A percentile compares a stretch with the other conserved stretches of the same genome.
Conservation (phyloP, 1,140 invertebrate species). For the Cotesia typhae region DNA sequence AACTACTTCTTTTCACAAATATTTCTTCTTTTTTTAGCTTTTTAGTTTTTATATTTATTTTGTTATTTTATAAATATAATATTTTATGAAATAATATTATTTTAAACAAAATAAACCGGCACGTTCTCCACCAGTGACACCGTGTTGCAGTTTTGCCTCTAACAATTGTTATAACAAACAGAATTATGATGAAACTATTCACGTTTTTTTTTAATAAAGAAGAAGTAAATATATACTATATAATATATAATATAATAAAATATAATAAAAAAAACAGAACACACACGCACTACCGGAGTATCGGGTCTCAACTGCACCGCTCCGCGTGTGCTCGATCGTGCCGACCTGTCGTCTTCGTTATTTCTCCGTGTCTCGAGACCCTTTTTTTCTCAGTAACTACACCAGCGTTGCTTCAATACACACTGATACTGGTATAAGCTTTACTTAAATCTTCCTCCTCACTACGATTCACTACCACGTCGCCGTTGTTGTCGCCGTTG, state of each 20-base stretch:
- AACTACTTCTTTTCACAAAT: not conserved
- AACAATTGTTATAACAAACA: slow-evolving; percentile 10
- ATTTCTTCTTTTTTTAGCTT: not conserved
- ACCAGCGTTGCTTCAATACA: no score
- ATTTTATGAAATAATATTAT: no score
- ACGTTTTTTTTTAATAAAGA: not conserved
- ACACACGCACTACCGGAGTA: slow-evolving; percentile 53
- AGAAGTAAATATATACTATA: no score
- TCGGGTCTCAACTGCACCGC: slow-evolving; percentile 58
- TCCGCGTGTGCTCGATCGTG: slow-evolving; percentile 49
- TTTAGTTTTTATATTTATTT: not conserved
- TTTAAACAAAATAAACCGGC: no score
- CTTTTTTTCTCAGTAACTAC: slow-evolving; percentile 12
- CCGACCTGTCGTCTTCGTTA: slow-evolving; percentile 32
- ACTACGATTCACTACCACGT: slow-evolving; percentile 3
- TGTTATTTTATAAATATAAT: no score
- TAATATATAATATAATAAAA: no score
- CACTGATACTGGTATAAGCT: not conserved
- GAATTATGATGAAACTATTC: not conserved
- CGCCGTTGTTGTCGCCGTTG: no score
- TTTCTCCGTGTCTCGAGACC: slow-evolving; percentile 26
- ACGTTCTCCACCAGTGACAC: not conserved
- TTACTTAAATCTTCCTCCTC: slow-evolving; percentile 11
- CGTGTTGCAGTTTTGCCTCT: not conserved
- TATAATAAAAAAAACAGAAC: slow-evolving; percentile 22